Evolutionary conservation across 2,888 invertebrate genomes (phyloP), one percentile per base, ranked within the genome.

Genomic region (Epistrophe eligans): DNA sequence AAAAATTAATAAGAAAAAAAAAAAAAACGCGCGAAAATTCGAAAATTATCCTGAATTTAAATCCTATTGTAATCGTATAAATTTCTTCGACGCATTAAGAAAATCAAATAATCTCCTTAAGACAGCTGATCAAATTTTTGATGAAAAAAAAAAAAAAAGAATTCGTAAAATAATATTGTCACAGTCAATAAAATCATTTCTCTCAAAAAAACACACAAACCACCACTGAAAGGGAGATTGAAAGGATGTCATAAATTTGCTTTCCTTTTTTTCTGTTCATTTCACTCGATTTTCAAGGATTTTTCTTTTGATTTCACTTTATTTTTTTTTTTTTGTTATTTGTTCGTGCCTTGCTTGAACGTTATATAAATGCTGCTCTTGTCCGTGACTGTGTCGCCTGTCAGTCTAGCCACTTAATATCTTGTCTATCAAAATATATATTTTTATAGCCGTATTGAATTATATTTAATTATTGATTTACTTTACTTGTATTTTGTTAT

Each of bases 41-140:
- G n/a, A 32, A 8, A 35, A 58, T 24, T 3, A 58, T 58, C 35
- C 2, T 15, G 10, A 70, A 74, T 74, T 57, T 66, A 50, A 57
- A 60, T 70, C 48, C 32, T 10, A 67, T 74, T 74, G 60, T 35
- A 43, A 52, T 55, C 52, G 24, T 17, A 55, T 64, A 32, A 24
- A 40, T 45, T 66, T 17, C 10, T 19, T 28, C 8, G 13, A 15
- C 32, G 11, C 13, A 43, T 10, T 9, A 40, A 24, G 35, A 3
- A n/a, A 50, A 19, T 11, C 0, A 32, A 52, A 71, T 32, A 73
- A 57, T 55, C 45, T 64, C 40, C 38, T 28, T 50, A 35, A 38
- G 60, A 77, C 84, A 85, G 81, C 84, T 85, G 84, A 85, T 77
- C 73, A 81, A 84, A 84, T 80, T 50, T 50, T 67, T 50, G 50